Evolutionary conservation across 2,797 vertebrate species (phyloP).

Genomic region (Myotis findleyi): DNA sequence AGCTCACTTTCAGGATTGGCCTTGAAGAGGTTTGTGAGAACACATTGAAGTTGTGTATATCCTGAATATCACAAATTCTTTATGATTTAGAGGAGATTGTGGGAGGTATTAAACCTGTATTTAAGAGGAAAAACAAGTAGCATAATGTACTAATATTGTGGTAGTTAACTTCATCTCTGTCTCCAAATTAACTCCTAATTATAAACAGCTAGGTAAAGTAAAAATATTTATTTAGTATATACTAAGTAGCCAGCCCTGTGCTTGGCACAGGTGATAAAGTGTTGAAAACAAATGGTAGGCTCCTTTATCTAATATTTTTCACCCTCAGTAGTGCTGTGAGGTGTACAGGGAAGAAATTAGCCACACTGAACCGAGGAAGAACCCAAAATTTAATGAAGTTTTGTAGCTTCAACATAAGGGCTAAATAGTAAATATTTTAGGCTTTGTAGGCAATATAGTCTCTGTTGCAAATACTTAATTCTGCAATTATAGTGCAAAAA

Average conservation of each 20-base stretch:
- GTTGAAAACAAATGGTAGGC: neutral
- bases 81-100: neutral
- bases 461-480: neutral
- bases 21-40: constrained; percentile 38
- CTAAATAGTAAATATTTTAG: constrained; percentile 51
- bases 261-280: neutral
- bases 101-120: neutral
- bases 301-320: neutral
- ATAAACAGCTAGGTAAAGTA: neutral
- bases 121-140: constrained; percentile 9
- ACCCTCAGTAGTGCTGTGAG: neutral
- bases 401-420: neutral
- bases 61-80: constrained; percentile 4
- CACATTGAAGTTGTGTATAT: neutral
- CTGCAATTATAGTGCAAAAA: neutral
- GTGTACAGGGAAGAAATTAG: neutral
- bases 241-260: neutral
- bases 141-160: neutral
- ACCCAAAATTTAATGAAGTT: constrained; percentile 2
- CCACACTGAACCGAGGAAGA: neutral
- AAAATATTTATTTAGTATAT: constrained; percentile 33
- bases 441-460: neutral
- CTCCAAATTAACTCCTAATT: constrained; percentile 18
- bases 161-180: neutral
- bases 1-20: neutral